Percentiles rank a stretch among this genome's conserved stretches.
Conservation (phyloP, 2,888 invertebrate genomes). For the Oxyteleia sp. region DNA sequence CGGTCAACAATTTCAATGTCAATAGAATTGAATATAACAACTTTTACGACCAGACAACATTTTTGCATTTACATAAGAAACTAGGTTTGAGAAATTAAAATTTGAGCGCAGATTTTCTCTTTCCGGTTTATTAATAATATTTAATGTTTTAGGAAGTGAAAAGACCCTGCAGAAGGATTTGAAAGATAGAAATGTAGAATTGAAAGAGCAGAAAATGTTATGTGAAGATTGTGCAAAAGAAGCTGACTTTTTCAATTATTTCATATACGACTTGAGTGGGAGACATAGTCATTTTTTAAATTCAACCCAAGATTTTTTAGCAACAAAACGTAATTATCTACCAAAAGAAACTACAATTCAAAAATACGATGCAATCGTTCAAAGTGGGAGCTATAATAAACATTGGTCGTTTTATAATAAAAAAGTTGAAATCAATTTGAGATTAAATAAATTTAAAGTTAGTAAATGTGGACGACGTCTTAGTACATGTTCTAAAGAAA, state of each 20-base stretch:
- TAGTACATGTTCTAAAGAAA: too few relatives aligned
- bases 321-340: neutral
- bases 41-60: neutral
- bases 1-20: slow-evolving; percentile 3
- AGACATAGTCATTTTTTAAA: neutral
- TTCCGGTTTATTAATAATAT: too few relatives aligned
- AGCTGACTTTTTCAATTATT: slow-evolving; percentile 19
- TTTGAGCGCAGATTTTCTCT: too few relatives aligned
- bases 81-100: neutral
- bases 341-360: neutral
- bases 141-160: too few relatives aligned
- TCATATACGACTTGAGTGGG: slow-evolving; percentile 14
- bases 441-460: neutral
- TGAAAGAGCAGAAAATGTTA: too few relatives aligned
- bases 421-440: neutral
- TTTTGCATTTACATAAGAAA: neutral
- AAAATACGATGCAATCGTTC: neutral
- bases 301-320: too few relatives aligned
- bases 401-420: slow-evolving; percentile 4
- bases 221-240: slow-evolving; percentile 19
- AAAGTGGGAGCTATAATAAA: neutral
- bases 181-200: too few relatives aligned
- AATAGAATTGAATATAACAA: neutral
- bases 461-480: too few relatives aligned
- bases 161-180: too few relatives aligned